Conservation (phyloP, 1,140 invertebrate species). For the Apocrypta bakeri region DNA sequence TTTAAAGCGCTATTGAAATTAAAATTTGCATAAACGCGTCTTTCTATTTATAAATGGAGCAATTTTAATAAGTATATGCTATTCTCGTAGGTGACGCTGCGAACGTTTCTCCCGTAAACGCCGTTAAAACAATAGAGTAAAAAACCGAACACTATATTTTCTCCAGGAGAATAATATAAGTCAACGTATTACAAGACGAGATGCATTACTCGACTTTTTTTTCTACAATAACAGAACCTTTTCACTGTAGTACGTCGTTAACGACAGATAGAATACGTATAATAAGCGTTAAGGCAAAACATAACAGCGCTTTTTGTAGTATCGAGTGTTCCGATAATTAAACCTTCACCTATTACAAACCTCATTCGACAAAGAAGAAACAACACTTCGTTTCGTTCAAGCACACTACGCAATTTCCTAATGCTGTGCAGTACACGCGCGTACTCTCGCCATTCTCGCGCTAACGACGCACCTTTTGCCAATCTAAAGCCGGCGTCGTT, state of each 20-base stretch:
- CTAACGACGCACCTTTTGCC: neutral
- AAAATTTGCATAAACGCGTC: neutral
- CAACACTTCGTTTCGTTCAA: neutral
- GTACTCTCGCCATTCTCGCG: neutral
- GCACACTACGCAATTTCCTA: neutral
- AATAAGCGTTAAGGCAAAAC: neutral
- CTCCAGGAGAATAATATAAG: neutral
- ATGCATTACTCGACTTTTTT: neutral
- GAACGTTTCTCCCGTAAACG: neutral
- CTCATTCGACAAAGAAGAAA: neutral
- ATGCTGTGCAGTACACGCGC: neutral
- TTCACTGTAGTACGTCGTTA: neutral
- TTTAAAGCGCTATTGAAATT: neutral
- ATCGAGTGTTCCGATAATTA: no score
- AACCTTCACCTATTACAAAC: no score
- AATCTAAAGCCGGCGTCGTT: neutral
- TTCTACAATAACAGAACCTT: no score
- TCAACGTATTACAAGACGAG: no score
- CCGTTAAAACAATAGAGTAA: neutral
- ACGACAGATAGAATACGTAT: neutral
- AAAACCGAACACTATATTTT: neutral
- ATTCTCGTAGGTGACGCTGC: neutral
- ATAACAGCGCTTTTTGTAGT: neutral
- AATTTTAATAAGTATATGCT: neutral
- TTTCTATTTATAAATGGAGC: conserved; percentile 1